Evolutionary conservation across 2,797 vertebrate genomes (phyloP), one percentile per base, ranked within the genome.

Genomic region (Orestias chungarensis): DNA sequence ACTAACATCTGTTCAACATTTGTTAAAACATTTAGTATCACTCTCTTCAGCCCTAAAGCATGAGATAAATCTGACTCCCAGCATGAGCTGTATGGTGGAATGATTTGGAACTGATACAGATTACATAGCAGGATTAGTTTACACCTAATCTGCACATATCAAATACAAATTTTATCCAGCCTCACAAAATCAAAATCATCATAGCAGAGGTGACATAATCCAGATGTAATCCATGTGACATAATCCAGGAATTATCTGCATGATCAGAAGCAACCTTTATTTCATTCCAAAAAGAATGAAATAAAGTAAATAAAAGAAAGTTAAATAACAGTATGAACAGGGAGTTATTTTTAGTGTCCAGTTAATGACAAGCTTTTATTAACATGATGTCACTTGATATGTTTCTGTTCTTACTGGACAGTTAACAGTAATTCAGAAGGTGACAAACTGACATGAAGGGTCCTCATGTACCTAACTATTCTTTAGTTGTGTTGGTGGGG

Each of bases 91-190:
- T 42, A 25, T 64, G 23, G 25, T 27, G 15, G 35, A 18, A 40
- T 14, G 33, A 61, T 40, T 42, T 31, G 44, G 15, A 14, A 35
- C 35, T 44, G 50, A 14, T 15, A 55, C 54, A 79, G 86, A 87
- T 89, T 83, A 89, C 49, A 65, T 49, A 20, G 44, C 67, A 9
- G 83, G 82, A 87, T 89, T 82, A 89, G 68, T 75, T 84, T 43
- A 47, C 68, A 76, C 75, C 79, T 84, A 83, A 88, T 87, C 84
- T 81, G 76, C 64, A 43, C n/a, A 25, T 72, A 81, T 84, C 75
- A 84, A 50, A 82, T 40, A 35, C 59, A 46, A 0, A 71, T 81
- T 52, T 87, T 84, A 89, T 88, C 87, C 83, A 2, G 59, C 49
- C 54, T 72, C 52, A 72, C 11, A 0, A 0, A n/a, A 33, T 27